phyloP scores from a whole-genome alignment of 30 jellyfish, hydroid and myxozoan genomes.

The Sanderia malayensis region DNA sequence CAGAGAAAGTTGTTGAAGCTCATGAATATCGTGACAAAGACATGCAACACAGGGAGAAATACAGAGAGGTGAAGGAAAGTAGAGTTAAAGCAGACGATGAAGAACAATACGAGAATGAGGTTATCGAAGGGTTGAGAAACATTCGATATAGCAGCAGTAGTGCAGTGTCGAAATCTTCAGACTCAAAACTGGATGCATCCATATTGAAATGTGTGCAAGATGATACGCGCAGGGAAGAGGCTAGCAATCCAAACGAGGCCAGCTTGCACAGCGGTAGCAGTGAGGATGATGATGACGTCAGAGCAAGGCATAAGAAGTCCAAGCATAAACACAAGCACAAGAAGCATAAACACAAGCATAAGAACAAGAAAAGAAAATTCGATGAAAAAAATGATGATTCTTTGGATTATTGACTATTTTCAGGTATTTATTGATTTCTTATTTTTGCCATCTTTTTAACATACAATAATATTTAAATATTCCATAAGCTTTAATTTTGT shows the following conservation, averaged over 20 bases:
- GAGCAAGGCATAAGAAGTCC: conserved; percentile 21
- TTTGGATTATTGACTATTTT: too few relatives aligned
- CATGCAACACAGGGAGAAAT: too few relatives aligned
- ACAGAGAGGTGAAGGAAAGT: too few relatives aligned
- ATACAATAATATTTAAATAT: too few relatives aligned
- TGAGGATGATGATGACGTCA: conserved; percentile 9
- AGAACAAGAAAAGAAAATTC: conserved; percentile 3
- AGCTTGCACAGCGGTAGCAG: conserved; percentile 13
- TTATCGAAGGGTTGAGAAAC: neutral
- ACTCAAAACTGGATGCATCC: neutral
- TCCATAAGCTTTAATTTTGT: too few relatives aligned
- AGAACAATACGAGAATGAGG: too few relatives aligned
- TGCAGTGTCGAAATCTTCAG: neutral
- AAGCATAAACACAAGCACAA: conserved; percentile 32
- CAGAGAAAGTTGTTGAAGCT: too few relatives aligned
- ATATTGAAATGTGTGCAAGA: neutral
- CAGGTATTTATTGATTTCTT: too few relatives aligned
- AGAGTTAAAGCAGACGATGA: too few relatives aligned
- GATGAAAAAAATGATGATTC: too few relatives aligned
- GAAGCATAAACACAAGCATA: conserved; percentile 29
- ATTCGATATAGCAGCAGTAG: neutral
- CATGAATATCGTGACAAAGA: too few relatives aligned
- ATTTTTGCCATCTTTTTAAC: too few relatives aligned
- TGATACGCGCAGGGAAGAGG: neutral
- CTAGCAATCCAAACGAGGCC: neutral